Evolutionary conservation across 1,140 invertebrate genomes (phyloP).

Genomic region (Streblospio benedicti): DNA sequence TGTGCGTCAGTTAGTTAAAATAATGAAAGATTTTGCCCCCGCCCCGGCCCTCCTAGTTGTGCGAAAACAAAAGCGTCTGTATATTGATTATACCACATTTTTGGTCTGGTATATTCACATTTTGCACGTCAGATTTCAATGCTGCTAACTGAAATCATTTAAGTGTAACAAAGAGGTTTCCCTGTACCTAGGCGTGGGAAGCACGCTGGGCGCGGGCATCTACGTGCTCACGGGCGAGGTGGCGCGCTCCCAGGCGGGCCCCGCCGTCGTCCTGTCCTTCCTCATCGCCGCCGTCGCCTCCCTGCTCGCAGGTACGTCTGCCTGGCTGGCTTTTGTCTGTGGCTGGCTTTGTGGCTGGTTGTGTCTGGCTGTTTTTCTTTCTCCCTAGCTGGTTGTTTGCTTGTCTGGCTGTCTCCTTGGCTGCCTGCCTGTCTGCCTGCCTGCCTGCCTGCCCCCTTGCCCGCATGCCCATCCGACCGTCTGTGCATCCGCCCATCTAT

Average conservation of each 20-base stretch:
- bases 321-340: constrained; percentile 21
- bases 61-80: too few relatives aligned
- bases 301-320: constrained; percentile 65
- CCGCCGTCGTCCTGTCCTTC: constrained; percentile 78
- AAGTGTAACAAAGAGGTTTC: too few relatives aligned
- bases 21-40: too few relatives aligned
- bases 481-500: neutral
- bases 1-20: too few relatives aligned
- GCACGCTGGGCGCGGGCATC: constrained; percentile 46
- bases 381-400: constrained; percentile 8
- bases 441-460: constrained; percentile 6
- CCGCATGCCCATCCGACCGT: neutral
- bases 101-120: too few relatives aligned
- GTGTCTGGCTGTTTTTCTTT: neutral
- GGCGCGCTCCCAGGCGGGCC: constrained; percentile 72
- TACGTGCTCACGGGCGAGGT: constrained; percentile 85
- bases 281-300: constrained; percentile 79
- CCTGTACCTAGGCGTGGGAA: constrained; percentile 13
- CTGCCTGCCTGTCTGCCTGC: too few relatives aligned
- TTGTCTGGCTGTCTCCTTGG: too few relatives aligned
- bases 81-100: too few relatives aligned
- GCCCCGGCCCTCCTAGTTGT: too few relatives aligned
- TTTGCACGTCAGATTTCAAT: too few relatives aligned
- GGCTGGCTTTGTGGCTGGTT: constrained; percentile 11
- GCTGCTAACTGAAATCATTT: too few relatives aligned